Base-by-base conservation (phyloP, 2,797 vertebrate genomes). In the Hydrocynus forskahlii region DNA sequence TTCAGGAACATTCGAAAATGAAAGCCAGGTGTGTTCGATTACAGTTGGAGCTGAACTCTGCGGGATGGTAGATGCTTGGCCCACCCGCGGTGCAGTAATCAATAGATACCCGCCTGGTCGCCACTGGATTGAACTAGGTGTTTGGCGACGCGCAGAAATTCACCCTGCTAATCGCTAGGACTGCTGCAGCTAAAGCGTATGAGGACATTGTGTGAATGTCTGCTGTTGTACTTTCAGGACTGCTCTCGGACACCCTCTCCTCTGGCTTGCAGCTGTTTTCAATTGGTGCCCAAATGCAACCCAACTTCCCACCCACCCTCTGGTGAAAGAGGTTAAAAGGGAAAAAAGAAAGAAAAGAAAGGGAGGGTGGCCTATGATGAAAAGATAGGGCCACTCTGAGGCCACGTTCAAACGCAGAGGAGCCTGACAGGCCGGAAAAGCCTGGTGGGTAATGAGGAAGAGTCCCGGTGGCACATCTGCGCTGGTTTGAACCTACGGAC, bases 271-370 rank as follows among this genome's bases (percentile, higher is more conserved):
- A 89, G 87, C 85, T 83, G 88, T 84, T 89, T 84, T 84, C 85
- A 88, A 84, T 91, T 86, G 89, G 86, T 87, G 73, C 80, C 83
- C 84, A 86, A 90, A 91, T 88, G 80, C 75, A 78, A 78, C 85
- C 83, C 83, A 89, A 88, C 89, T 91, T 89, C 88, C 87, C 80
- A 69, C 79, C 45, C 75, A 85, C 81, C 86, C 88, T 81, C 86
- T 87, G 88, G 78, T 87, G 83, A 81, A 80, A 78, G 81, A 88
- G 89, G 85, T 90, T 90, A 90, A 89, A 76, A 19, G 14, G 6
- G 48, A 14, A 52, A 45, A 45, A 2, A 23, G 50, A 52, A 29
- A 69, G 75, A 66, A 59, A 38, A 35, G 19, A 50, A 55, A 88
- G 87, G 88, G 78, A 83, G 83, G 84, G 80, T 86, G 76, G 83